These are phyloP conservation scores for Etheostoma spectabile DNA, from an alignment of 2,113 vertebrate species.

Conservation along the genomic window DNA sequence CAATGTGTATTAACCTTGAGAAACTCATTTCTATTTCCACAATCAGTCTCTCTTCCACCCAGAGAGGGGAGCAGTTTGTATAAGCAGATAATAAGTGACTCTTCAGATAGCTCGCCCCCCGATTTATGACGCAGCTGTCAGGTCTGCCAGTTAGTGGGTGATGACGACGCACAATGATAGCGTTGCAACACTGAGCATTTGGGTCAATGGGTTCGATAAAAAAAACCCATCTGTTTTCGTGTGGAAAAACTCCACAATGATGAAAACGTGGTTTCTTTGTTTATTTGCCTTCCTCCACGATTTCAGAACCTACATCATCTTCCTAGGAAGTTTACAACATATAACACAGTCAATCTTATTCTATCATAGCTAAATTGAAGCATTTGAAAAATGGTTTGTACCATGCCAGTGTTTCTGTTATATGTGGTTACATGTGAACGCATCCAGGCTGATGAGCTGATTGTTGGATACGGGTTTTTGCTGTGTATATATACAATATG, in stretches of 20 bases:
- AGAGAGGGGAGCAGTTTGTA: conserved; percentile 47
- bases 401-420: background rate
- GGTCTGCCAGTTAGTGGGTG: conserved; percentile 56
- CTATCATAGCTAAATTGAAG: background rate
- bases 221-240: background rate
- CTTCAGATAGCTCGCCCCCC: conserved; percentile 50
- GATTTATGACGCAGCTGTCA: conserved; percentile 63
- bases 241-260: background rate
- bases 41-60: conserved; percentile 60
- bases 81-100: conserved; percentile 63
- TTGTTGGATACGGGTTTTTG: background rate
- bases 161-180: conserved; percentile 45
- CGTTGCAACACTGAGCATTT: conserved; percentile 48
- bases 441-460: background rate
- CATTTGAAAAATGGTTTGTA: background rate
- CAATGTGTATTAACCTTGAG: conserved; percentile 66
- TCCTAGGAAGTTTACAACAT: background rate
- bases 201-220: conserved; percentile 28
- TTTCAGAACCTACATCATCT: background rate
- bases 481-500: too few relatives aligned
- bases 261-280: background rate
- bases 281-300: background rate
- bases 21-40: conserved; percentile 63
- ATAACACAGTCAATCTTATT: background rate
- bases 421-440: background rate